phyloP scores from a whole-genome alignment of 2,888 invertebrate species.

The Leptothorax acervorum region DNA sequence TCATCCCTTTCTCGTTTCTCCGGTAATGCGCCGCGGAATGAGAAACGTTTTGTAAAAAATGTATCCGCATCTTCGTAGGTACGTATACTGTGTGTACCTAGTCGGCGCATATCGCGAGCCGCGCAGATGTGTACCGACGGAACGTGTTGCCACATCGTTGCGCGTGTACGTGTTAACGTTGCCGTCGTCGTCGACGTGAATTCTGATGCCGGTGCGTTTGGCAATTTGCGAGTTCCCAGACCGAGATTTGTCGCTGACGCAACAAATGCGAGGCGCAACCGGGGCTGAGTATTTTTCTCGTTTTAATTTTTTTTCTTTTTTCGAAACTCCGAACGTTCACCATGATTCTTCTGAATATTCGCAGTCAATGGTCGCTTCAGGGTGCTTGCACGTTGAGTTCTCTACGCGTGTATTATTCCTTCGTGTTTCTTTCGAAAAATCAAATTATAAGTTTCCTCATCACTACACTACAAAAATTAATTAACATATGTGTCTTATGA shows the following conservation, averaged over 20 bases:
- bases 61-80: slow-evolving; percentile 81
- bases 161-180: slow-evolving; percentile 64
- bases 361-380: not conserved
- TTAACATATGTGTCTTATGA: not conserved
- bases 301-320: not conserved
- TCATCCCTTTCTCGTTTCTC: slow-evolving; percentile 79
- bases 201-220: slow-evolving; percentile 66
- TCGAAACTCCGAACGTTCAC: slow-evolving; percentile 1
- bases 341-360: not conserved
- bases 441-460: not conserved
- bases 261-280: slow-evolving; percentile 38
- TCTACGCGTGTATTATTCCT: not conserved
- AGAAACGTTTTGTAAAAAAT: slow-evolving; percentile 84
- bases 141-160: slow-evolving; percentile 65
- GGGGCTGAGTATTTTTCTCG: slow-evolving; percentile 2
- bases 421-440: not conserved
- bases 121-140: slow-evolving; percentile 57
- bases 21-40: slow-evolving; percentile 84
- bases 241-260: slow-evolving; percentile 58
- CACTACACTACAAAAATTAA: not conserved
- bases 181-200: slow-evolving; percentile 69
- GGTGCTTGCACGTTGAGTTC: not conserved
- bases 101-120: slow-evolving; percentile 57
- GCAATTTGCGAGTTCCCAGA: slow-evolving; percentile 58
- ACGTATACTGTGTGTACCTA: slow-evolving; percentile 57